Conservation (phyloP, 2,113 vertebrate species). For the Muntiacus muntjak region DNA sequence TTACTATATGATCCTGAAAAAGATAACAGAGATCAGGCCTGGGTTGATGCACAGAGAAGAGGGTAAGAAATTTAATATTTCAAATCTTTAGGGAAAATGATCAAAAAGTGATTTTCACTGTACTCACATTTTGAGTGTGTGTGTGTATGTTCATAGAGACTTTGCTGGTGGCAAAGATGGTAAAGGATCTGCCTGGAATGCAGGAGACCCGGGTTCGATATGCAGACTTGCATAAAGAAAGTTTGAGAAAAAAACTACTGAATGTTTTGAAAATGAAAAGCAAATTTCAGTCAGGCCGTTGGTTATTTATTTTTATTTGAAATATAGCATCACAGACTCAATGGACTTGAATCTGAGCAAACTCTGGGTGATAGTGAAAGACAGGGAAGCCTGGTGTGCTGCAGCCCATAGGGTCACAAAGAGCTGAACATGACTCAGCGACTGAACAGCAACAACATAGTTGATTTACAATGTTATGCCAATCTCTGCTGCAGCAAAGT, state of each 20-base stretch:
- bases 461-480: background rate
- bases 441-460: background rate
- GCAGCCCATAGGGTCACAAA: background rate
- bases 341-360: background rate
- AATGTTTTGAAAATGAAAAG: slow-evolving; percentile 29
- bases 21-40: slow-evolving; percentile 93
- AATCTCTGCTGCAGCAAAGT: background rate
- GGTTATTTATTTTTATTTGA: background rate
- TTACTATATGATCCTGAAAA: slow-evolving; percentile 95
- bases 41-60: slow-evolving; percentile 91
- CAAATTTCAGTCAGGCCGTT: background rate
- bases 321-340: background rate
- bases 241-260: background rate
- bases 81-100: background rate
- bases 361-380: background rate
- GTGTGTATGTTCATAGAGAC: background rate
- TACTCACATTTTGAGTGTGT: background rate
- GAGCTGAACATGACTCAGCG: background rate
- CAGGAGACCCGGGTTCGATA: background rate
- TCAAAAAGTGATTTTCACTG: background rate
- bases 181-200: background rate
- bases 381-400: background rate
- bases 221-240: background rate
- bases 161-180: background rate
- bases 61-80: slow-evolving; percentile 78